A percentile compares a stretch with the other conserved stretches of the same genome.
Evolutionary conservation across 2,888 invertebrate species (phyloP).

Genomic region (Seladonia tumulorum): DNA sequence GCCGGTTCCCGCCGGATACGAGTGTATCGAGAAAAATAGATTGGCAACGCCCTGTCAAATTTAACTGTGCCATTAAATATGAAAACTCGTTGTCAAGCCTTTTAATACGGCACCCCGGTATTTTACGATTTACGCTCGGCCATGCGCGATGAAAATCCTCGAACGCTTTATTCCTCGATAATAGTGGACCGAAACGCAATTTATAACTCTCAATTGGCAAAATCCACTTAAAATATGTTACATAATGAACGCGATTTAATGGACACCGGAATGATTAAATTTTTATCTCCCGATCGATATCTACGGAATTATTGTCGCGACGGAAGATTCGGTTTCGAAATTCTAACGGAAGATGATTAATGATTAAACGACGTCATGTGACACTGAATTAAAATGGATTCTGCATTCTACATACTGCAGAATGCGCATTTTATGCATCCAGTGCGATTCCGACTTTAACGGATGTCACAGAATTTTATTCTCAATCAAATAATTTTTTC

Average conservation of each 20-base stretch:
- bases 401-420: neutral
- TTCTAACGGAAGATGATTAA: neutral
- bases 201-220: constrained; percentile 1
- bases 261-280: neutral
- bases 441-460: no score
- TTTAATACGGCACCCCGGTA: neutral
- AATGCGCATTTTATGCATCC: neutral
- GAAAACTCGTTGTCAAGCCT: neutral
- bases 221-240: constrained; percentile 1
- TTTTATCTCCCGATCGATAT: neutral
- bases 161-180: neutral
- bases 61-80: constrained; percentile 4
- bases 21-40: constrained; percentile 13
- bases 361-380: neutral
- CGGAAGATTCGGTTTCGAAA: neutral
- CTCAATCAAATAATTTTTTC: neutral
- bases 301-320: neutral
- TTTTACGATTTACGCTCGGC: neutral
- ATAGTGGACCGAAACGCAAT: neutral
- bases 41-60: constrained; percentile 28
- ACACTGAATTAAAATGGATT: neutral
- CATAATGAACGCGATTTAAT: constrained; percentile 1
- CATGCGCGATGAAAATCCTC: neutral
- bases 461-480: neutral
- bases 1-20: constrained; percentile 1